These are phyloP conservation scores for Platycheirus albimanus DNA, from an alignment of 2,888 invertebrate species.

Conservation along the genomic window DNA sequence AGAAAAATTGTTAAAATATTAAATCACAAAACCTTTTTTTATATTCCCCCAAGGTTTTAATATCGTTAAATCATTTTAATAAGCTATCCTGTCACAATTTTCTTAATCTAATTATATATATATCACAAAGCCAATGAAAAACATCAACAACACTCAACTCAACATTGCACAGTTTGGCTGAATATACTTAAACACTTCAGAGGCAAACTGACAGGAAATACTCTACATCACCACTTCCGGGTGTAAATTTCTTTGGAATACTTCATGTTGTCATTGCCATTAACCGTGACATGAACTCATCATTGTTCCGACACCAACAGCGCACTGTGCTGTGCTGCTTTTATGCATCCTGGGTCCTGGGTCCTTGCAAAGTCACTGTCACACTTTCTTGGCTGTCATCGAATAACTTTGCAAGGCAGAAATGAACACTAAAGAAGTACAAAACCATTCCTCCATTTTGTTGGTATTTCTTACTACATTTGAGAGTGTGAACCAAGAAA, in stretches of 20 bases:
- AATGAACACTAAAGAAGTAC: conserved; percentile 22
- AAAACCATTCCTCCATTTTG: conserved; percentile 6
- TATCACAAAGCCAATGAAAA: no score
- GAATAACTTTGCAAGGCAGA: conserved; percentile 35
- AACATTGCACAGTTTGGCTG: conserved; percentile 25
- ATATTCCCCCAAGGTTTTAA: no score
- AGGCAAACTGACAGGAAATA: conserved; percentile 46
- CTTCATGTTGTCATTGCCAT: conserved; percentile 56
- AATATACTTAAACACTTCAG: conserved; percentile 1
- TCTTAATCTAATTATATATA: no score
- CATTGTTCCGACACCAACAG: conserved; percentile 34
- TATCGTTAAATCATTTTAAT: no score
- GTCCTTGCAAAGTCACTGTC: conserved; percentile 31
- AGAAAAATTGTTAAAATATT: no score
- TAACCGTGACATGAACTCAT: conserved; percentile 21
- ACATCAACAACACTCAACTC: neutral
- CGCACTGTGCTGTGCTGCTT: neutral
- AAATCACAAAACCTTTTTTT: no score
- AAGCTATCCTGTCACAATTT: no score
- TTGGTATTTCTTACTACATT: neutral
- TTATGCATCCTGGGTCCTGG: conserved; percentile 23
- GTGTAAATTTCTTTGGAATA: conserved; percentile 59
- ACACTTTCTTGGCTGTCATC: conserved; percentile 27
- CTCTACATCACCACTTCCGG: conserved; percentile 61
- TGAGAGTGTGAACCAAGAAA: conserved; percentile 25